Conservation (phyloP, 2,888 invertebrate genomes). For the Lordiphosa andalusiaca region DNA sequence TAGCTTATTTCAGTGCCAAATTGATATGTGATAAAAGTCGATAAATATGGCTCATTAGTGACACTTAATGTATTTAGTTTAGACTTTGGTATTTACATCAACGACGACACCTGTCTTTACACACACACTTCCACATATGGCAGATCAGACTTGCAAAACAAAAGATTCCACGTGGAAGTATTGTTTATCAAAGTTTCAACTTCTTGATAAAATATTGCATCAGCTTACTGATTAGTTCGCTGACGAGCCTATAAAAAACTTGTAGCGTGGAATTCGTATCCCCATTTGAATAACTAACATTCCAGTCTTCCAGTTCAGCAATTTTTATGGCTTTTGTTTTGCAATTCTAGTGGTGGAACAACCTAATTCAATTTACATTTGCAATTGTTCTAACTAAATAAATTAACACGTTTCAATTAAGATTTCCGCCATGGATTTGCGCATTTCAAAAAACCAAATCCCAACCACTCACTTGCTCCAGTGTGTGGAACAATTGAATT, state of each 20-base stretch:
- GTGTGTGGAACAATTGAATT: conserved; percentile 45
- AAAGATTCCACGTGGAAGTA: not conserved
- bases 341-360: not conserved
- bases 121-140: not conserved
- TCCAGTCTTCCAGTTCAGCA: not conserved
- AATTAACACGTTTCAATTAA: conserved; percentile 56
- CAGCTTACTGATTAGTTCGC: too few relatives aligned
- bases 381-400: conserved; percentile 38
- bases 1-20: conserved; percentile 20
- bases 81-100: conserved; percentile 20
- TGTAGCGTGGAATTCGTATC: too few relatives aligned
- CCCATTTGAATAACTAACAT: not conserved
- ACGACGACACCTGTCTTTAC: conserved; percentile 26
- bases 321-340: not conserved
- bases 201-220: too few relatives aligned
- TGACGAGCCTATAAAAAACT: too few relatives aligned
- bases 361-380: conserved; percentile 13
- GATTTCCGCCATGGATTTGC: conserved; percentile 54
- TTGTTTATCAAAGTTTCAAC: too few relatives aligned
- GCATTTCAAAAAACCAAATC: conserved; percentile 28
- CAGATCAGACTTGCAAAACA: conserved; percentile 18
- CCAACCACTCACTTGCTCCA: conserved; percentile 4
- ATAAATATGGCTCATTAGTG: conserved; percentile 22
- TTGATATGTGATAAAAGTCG: conserved; percentile 27
- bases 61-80: not conserved